phyloP scores from a whole-genome alignment of 2,113 vertebrate genomes.

The Brachyhypopomus gauderio region DNA sequence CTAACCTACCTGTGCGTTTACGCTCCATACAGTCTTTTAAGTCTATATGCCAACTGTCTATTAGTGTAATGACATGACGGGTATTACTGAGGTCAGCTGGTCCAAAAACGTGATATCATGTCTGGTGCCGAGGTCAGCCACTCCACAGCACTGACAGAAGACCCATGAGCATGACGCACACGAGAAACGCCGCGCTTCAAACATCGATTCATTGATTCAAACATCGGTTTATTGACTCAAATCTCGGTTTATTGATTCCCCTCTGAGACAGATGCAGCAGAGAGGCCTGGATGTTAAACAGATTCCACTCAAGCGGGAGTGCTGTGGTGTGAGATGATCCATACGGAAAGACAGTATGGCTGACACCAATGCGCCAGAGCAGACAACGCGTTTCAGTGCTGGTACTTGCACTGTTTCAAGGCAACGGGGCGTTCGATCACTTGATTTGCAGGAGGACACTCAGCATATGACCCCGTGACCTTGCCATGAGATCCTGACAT shows the following conservation, averaged over 20 bases:
- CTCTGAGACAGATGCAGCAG: neutral
- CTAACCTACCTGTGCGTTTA: neutral
- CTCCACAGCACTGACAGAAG: slow-evolving; percentile 66
- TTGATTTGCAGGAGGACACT: too few species aligned
- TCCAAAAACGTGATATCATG: neutral
- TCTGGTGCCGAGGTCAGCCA: slow-evolving; percentile 63
- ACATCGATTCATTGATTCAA: slow-evolving; percentile 44
- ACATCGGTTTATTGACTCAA: slow-evolving; percentile 40
- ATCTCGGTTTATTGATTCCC: slow-evolving; percentile 44
- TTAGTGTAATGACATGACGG: slow-evolving; percentile 37
- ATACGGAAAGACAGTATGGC: neutral
- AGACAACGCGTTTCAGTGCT: too few species aligned
- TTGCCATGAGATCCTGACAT: too few species aligned
- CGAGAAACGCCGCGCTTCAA: slow-evolving; percentile 54
- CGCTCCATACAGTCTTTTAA: neutral
- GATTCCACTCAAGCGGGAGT: slow-evolving; percentile 57
- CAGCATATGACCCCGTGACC: too few species aligned
- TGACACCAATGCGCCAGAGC: neutral
- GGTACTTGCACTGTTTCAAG: too few species aligned
- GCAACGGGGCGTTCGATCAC: too few species aligned
- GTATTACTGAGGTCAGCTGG: slow-evolving; percentile 42
- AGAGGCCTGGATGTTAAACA: slow-evolving; percentile 31
- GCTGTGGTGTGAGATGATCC: neutral
- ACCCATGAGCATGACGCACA: slow-evolving; percentile 69
- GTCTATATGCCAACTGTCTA: neutral